Base-by-base conservation (phyloP, 2,797 vertebrate genomes). In the Passerculus sandwichensis region DNA sequence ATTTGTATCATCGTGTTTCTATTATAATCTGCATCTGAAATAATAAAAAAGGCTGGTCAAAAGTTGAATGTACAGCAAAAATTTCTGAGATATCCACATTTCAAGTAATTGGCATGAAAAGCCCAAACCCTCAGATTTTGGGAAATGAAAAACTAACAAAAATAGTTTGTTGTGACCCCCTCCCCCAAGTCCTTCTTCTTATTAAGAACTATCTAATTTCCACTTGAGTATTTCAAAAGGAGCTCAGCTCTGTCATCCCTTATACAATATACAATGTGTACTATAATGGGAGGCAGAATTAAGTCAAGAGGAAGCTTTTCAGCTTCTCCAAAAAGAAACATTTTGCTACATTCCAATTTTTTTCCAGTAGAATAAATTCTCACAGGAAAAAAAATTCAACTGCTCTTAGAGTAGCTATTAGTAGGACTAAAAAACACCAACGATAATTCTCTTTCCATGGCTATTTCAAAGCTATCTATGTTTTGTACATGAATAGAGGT, bases 261-360 rank as follows among this genome's bases (percentile, higher is more conserved):
- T 44, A 45, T 38, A 34, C 75, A 79, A 59, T 48, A 89, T 93
- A 93, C 76, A 82, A 89, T 1, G 11, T 38, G 51, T 7, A 53
- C 74, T 23, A 84, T 71, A 94, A 93, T 47, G 40, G 57, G 88
- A 94, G 94, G 65, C 89, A 95, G 77, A 93, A 89, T 74, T 38
- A 56, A 95, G n/a, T 59, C 36, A 78, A 81, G 73, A 88, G 45
- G 64, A 91, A 79, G 74, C 42, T 94, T 90, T 90, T 88, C 50
- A 91, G 8, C 67, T 90, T 65, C 18, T 23, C 64, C 66, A 76
- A 79, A 95, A 86, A 88, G 89, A 84, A 96, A 73, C 26, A 56
- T 76, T 94, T 77, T 32, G 80, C 18, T 70, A 14, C 2, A 20
- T 84, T 93, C 80, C 73, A 66, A n/a, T 6, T 51, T 86, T 80